Percentiles rank a stretch among this genome's conserved stretches.
Evolutionary conservation across 2,113 vertebrate species (phyloP).

Genomic region (Peucedramus taeniatus): DNA sequence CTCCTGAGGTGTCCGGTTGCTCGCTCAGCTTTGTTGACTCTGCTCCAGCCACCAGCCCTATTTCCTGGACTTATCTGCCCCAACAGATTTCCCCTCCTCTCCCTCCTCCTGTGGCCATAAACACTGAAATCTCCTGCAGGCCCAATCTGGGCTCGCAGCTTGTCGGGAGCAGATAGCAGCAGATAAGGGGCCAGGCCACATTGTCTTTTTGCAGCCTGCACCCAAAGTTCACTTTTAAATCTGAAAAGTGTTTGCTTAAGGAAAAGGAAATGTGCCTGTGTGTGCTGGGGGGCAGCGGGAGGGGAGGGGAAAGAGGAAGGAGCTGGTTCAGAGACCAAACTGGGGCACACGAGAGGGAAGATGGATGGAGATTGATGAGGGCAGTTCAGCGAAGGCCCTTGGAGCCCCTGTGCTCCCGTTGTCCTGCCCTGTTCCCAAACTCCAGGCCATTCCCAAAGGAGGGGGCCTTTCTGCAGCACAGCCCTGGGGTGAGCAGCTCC

Average conservation of each 20-base stretch:
- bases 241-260: constrained; percentile 48
- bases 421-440: not conserved
- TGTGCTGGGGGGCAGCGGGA: not conserved
- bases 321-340: not conserved
- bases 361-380: constrained; percentile 37
- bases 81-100: constrained; percentile 61
- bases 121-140: constrained; percentile 22
- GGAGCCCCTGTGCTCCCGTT: not conserved
- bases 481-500: not conserved
- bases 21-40: constrained; percentile 35
- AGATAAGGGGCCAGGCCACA: constrained; percentile 45
- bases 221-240: constrained; percentile 10
- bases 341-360: not conserved
- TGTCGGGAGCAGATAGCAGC: constrained; percentile 33
- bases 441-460: not conserved
- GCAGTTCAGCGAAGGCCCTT: not conserved
- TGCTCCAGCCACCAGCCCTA: constrained; percentile 5
- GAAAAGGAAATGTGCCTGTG: constrained; percentile 45
- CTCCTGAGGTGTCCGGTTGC: not conserved
- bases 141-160: constrained; percentile 35
- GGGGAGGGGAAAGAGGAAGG: constrained; percentile 8
- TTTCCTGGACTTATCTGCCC: constrained; percentile 65
- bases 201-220: constrained; percentile 24
- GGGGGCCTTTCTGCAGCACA: not conserved
- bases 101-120: constrained; percentile 38